Base-by-base conservation (phyloP, 2,797 vertebrate species). In the Alcedo quadribrachys region DNA sequence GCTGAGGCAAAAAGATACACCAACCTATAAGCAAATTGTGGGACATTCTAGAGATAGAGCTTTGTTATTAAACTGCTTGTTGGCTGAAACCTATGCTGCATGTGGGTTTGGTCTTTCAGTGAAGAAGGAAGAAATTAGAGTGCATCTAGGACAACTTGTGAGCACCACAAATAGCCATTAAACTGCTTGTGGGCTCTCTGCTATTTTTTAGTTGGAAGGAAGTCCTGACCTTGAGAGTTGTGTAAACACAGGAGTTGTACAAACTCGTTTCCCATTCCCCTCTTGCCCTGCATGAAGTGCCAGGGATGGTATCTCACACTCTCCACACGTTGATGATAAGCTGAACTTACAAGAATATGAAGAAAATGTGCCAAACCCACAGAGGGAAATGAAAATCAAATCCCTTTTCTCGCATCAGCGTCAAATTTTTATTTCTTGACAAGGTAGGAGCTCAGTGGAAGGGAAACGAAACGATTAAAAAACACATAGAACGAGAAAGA, bases 391-490 rank as follows among this genome's bases (percentile, higher is more conserved):
- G 94, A 96, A 95, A 97, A 88, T 93, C 91, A 92, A 95, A 89
- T 95, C 97, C 95, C 93, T 85, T 95, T 95, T 91, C 93, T 93
- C 61, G 32, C 96, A 90, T 91, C 97, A 93, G 88, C 78, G 20
- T 96, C 97, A 91, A 93, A 95, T 97, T 96, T 96, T 95, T 96
- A 95, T 96, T 97, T 96, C 93, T 96, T 95, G 86, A 95, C 96
- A 96, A 94, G 96, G 95, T 48, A 96, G 93, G 86, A 96, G 93
- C 91, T 94, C 48, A 4, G 71, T 33, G 81, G 89, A 94, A 96
- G 70, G 92, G 89, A 96, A 94, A 95, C 94, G 53, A 94, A 94
- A 89, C 20, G 85, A 95, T 92, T 96, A 87, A 92, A 96, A 94
- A 71, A 48, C 67, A 92, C 91, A 87, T 81, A 84, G 90, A 96